phyloP scores from a whole-genome alignment of 2,113 vertebrate genomes.

The Amblyornis subalaris region DNA sequence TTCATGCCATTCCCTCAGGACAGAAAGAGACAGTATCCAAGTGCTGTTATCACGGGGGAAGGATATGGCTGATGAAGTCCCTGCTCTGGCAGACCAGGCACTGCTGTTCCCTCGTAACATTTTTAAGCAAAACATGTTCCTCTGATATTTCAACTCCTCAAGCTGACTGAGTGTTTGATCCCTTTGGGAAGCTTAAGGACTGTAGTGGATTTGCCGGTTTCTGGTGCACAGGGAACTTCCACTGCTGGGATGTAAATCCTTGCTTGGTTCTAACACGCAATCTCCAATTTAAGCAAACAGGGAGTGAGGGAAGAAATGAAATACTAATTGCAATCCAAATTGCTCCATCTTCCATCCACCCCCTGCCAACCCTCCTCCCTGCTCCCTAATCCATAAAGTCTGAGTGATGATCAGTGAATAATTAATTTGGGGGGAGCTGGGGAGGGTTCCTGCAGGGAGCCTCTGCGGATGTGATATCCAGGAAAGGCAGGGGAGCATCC shows the following conservation, averaged over 20 bases:
- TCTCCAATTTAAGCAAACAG: background rate
- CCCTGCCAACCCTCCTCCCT: conserved; percentile 11
- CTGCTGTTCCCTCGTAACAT: background rate
- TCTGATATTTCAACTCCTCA: background rate
- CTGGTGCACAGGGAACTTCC: background rate
- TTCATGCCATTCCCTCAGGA: background rate
- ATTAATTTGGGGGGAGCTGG: background rate
- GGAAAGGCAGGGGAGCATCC: background rate
- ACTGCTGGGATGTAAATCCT: background rate
- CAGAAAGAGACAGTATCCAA: background rate
- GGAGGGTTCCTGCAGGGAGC: background rate
- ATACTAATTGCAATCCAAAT: conserved; percentile 38
- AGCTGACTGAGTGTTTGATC: background rate
- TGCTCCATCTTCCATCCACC: background rate
- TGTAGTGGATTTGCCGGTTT: background rate
- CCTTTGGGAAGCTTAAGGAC: background rate
- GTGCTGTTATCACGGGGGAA: background rate
- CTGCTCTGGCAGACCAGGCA: background rate
- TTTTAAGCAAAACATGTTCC: background rate
- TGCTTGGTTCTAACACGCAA: background rate
- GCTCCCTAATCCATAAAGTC: conserved; percentile 4
- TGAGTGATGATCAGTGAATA: conserved; percentile 18
- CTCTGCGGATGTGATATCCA: background rate
- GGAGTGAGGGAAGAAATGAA: conserved; percentile 1
- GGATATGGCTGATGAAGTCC: background rate